These are phyloP conservation scores for Mesoclemmys tuberculata DNA, from an alignment of 2,113 vertebrate genomes.

Conservation along the genomic window DNA sequence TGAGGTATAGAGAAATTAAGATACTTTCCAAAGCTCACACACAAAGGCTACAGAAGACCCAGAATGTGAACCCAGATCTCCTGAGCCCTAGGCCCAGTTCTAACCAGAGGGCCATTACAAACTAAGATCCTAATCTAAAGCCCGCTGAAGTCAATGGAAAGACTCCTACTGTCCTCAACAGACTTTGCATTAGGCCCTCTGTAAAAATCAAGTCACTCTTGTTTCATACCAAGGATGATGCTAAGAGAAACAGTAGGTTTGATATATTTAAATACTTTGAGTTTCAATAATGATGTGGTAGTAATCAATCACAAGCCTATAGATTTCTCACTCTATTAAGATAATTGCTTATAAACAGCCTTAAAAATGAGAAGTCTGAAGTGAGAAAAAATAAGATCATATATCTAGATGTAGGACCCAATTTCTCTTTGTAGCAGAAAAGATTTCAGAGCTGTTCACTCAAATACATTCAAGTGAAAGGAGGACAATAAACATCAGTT, in stretches of 20 bases:
- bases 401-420: neutral
- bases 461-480: neutral
- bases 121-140: constrained; percentile 21
- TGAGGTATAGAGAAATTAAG: no score
- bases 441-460: neutral
- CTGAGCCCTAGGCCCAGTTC: neutral
- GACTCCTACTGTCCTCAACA: neutral
- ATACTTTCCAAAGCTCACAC: neutral
- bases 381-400: neutral
- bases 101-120: neutral
- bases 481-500: neutral
- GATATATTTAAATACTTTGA: constrained; percentile 29
- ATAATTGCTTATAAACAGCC: neutral
- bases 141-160: neutral
- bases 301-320: constrained; percentile 39
- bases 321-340: constrained; percentile 16
- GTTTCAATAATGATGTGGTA: neutral
- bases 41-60: neutral
- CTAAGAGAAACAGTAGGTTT: neutral
- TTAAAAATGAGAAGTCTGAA: neutral
- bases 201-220: neutral
- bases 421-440: neutral
- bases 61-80: neutral
- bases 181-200: neutral
- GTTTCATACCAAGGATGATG: neutral